Evolutionary conservation across 2,797 vertebrate species (phyloP).

Genomic region (Acestrorhynchus altus): DNA sequence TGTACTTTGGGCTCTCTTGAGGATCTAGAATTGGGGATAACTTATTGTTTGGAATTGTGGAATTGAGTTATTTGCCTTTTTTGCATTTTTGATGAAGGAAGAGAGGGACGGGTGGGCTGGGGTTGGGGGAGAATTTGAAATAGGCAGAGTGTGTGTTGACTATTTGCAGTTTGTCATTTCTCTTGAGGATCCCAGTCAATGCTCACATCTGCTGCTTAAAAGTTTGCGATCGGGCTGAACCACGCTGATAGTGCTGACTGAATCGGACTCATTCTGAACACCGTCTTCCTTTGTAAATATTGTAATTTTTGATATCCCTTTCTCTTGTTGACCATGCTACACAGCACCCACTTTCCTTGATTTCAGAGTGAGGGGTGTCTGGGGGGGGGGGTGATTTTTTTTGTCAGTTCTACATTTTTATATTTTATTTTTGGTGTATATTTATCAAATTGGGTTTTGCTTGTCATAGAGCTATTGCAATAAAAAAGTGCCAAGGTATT

Average conservation of each 20-base stretch:
- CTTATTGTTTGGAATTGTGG: conserved; percentile 49
- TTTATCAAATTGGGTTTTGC: conserved; percentile 64
- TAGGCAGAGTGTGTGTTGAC: conserved; percentile 48
- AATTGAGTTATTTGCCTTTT: conserved; percentile 47
- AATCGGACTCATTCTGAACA: conserved; percentile 55
- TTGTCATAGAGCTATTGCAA: conserved; percentile 68
- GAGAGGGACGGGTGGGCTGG: background rate
- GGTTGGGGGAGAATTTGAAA: background rate
- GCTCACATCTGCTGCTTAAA: conserved; percentile 39
- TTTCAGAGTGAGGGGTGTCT: conserved; percentile 54
- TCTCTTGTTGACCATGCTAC: conserved; percentile 57
- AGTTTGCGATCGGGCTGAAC: conserved; percentile 51
- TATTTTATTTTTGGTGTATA: conserved; percentile 63
- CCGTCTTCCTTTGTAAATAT: conserved; percentile 67
- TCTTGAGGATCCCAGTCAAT: conserved; percentile 43
- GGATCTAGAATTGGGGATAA: conserved; percentile 43
- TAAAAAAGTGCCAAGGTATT: conserved; percentile 65
- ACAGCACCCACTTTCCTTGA: conserved; percentile 47
- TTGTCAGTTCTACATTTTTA: conserved; percentile 59
- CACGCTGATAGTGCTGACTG: conserved; percentile 42
- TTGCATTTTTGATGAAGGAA: conserved; percentile 40
- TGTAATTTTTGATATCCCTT: conserved; percentile 63
- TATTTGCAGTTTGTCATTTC: conserved; percentile 41
- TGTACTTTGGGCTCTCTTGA: conserved; percentile 51
- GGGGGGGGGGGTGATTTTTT: conserved; percentile 39